These are phyloP conservation scores for Numida meleagris DNA, from an alignment of 2,113 vertebrate species.

Conservation along the genomic window DNA sequence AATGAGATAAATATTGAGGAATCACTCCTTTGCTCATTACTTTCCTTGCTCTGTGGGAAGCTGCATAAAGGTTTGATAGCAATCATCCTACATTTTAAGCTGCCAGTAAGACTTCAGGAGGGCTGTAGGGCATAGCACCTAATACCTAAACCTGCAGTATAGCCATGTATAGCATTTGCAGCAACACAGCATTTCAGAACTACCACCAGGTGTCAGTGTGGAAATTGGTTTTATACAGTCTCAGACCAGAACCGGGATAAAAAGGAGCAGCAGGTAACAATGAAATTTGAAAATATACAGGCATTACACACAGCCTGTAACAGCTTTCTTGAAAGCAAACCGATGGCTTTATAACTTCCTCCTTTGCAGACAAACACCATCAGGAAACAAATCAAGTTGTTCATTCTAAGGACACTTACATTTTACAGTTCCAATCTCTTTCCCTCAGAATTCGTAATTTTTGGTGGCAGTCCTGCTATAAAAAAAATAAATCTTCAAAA, in stretches of 20 bases:
- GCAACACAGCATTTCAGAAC: neutral
- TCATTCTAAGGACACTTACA: neutral
- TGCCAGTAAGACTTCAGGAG: neutral
- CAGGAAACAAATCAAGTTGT: neutral
- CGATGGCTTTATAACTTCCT: neutral
- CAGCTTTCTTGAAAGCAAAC: neutral
- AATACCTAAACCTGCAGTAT: neutral
- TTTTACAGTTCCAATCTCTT: neutral
- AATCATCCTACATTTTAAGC: neutral
- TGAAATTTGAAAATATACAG: neutral
- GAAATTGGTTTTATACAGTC: conserved; percentile 41
- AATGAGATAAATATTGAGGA: neutral
- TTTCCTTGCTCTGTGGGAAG: neutral
- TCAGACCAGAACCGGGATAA: neutral
- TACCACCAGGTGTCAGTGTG: conserved; percentile 79
- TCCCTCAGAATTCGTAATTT: neutral
- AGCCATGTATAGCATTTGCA: conserved; percentile 44
- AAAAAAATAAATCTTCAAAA: neutral
- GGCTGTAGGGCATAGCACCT: neutral
- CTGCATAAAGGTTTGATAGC: neutral
- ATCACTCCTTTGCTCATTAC: neutral
- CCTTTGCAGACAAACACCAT: neutral
- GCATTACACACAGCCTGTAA: neutral
- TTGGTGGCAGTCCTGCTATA: neutral
- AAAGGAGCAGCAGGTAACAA: neutral